Percentiles rank a stretch among this genome's conserved stretches.
Evolutionary conservation across 2,888 invertebrate genomes (phyloP).

Genomic region (Belgica antarctica): DNA sequence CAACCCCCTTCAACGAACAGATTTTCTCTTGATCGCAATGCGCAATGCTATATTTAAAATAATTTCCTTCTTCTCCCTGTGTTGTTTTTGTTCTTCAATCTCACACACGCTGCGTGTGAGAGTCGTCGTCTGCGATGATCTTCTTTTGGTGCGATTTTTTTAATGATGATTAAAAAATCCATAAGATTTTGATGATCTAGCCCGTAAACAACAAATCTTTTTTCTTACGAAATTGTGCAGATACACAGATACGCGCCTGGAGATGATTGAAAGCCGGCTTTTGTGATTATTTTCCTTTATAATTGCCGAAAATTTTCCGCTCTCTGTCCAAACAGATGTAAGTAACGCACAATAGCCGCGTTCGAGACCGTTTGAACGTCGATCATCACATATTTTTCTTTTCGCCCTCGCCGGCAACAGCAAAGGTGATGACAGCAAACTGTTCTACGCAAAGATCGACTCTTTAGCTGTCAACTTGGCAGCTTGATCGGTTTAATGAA

Average conservation of each 20-base stretch:
- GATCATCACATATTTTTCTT: neutral
- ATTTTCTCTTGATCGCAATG: conserved; percentile 31
- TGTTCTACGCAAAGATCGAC: conserved; percentile 17
- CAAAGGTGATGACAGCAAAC: conserved; percentile 1
- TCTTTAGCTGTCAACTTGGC: neutral
- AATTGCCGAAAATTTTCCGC: conserved; percentile 2
- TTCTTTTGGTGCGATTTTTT: neutral
- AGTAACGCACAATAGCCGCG: neutral
- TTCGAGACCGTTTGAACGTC: conserved; percentile 5
- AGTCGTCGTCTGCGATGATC: too few species aligned
- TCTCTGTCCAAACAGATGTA: conserved; percentile 1
- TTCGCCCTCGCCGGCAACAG: neutral
- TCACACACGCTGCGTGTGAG: conserved; percentile 39
- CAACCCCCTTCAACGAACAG: conserved; percentile 43
- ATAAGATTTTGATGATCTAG: too few species aligned
- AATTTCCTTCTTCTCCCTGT: conserved; percentile 3
- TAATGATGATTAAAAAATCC: too few species aligned
- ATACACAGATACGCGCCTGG: too few species aligned
- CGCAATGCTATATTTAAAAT: conserved; percentile 41
- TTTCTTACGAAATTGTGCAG: too few species aligned
- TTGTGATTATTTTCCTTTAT: too few species aligned
- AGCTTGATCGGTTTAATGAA: conserved; percentile 27
- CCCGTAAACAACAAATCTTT: too few species aligned
- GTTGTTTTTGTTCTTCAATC: conserved; percentile 17
- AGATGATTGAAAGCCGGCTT: too few species aligned